phyloP scores from a whole-genome alignment of 2,888 invertebrate genomes.

The Carpatolechia fugitivella region DNA sequence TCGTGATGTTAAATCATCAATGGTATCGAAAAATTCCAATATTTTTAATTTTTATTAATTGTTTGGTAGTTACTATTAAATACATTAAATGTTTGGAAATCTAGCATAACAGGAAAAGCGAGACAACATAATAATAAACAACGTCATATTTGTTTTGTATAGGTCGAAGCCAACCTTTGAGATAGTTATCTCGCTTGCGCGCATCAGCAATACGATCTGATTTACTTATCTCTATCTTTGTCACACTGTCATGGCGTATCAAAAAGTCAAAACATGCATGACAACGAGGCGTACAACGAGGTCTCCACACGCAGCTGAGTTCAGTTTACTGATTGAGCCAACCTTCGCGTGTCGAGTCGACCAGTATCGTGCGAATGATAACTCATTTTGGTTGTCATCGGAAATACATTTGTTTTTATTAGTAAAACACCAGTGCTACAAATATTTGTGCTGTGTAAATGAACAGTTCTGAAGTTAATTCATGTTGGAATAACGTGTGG shows the following conservation, averaged over 20 bases:
- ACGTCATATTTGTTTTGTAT: no score
- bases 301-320: neutral
- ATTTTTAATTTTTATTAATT: no score
- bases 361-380: slow-evolving; percentile 13
- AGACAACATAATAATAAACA: neutral
- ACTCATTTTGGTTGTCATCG: slow-evolving; percentile 18
- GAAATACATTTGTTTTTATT: slow-evolving; percentile 28
- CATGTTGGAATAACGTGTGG: slow-evolving; percentile 31
- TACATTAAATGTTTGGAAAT: no score
- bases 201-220: neutral
- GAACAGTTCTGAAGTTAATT: slow-evolving; percentile 23
- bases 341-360: neutral
- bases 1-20: no score
- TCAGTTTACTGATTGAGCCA: slow-evolving; percentile 13
- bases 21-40: no score
- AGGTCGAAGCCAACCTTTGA: neutral
- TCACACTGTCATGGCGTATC: slow-evolving; percentile 5
- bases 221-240: neutral
- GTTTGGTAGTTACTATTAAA: no score
- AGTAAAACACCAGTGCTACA: slow-evolving; percentile 32
- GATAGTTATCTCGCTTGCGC: neutral
- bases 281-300: neutral
- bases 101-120: neutral
- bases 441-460: slow-evolving; percentile 45
- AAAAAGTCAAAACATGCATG: slow-evolving; percentile 12